Evolutionary conservation across 1,140 invertebrate genomes (phyloP).

Genomic region (Drosophila mojavensis): DNA sequence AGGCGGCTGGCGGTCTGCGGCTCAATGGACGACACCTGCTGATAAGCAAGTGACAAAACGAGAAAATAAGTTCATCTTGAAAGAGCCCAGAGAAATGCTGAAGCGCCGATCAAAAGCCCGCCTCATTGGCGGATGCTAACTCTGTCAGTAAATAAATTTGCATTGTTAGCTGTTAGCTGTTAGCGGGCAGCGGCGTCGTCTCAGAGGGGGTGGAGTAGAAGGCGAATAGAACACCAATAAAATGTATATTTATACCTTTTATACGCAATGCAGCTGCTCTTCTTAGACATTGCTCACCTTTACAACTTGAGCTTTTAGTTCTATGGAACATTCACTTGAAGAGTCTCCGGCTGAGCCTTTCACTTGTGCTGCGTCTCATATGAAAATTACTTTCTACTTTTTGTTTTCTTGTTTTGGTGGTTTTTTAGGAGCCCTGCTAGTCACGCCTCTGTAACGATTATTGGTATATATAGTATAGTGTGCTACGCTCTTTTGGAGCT

Average conservation of each 20-base stretch:
- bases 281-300: background rate
- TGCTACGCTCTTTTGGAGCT: slow-evolving; percentile 54
- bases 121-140: slow-evolving; percentile 46
- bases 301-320: background rate
- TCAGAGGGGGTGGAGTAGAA: background rate
- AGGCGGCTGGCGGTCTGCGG: slow-evolving; percentile 46
- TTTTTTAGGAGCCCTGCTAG: slow-evolving; percentile 1
- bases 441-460: slow-evolving; percentile 28
- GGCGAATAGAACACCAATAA: too few species aligned
- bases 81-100: slow-evolving; percentile 52
- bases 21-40: slow-evolving; percentile 31
- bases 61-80: slow-evolving; percentile 45
- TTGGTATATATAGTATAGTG: slow-evolving; percentile 20
- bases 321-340: slow-evolving; percentile 7
- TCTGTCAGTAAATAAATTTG: slow-evolving; percentile 67
- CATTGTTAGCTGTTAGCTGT: slow-evolving; percentile 29
- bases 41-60: slow-evolving; percentile 77
- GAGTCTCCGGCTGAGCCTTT: slow-evolving; percentile 11
- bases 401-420: background rate
- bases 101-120: slow-evolving; percentile 56
- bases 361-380: slow-evolving; percentile 8
- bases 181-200: slow-evolving; percentile 10
- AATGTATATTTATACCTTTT: background rate
- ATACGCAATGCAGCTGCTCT: background rate
- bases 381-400: slow-evolving; percentile 31